Evolutionary conservation across 35 echinoderm and acorn worm genomes (phyloP).

Genomic region (Patiria miniata): DNA sequence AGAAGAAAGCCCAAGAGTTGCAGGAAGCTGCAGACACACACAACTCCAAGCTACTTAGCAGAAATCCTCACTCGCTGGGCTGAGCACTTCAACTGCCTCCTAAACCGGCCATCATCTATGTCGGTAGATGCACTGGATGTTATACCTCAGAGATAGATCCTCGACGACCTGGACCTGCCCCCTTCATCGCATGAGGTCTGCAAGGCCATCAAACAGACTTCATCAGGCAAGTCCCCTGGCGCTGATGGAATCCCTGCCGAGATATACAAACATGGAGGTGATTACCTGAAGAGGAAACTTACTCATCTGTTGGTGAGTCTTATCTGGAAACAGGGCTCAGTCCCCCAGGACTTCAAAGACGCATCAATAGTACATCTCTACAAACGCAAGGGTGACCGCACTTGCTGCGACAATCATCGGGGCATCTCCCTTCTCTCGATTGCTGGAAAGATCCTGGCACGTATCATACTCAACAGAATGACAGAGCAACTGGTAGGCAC

Average conservation of each 20-base stretch:
- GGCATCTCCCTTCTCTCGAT: conserved; percentile 50
- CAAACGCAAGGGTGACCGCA: conserved; percentile 42
- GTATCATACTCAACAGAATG: conserved; percentile 47
- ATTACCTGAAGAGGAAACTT: background rate
- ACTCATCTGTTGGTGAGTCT: conserved; percentile 39
- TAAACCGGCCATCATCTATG: too few species aligned
- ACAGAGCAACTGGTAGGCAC: conserved; percentile 15
- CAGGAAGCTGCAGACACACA: too few species aligned
- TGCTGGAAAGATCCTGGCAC: conserved; percentile 47
- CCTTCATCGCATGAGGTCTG: too few species aligned
- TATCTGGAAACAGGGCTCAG: conserved; percentile 39
- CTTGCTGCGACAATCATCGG: conserved; percentile 45
- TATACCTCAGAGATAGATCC: too few species aligned
- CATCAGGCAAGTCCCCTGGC: background rate
- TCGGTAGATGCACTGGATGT: too few species aligned
- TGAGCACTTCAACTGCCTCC: too few species aligned
- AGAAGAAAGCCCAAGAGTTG: too few species aligned
- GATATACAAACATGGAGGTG: conserved; percentile 50
- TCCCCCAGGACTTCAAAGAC: conserved; percentile 64
- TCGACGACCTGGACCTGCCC: too few species aligned
- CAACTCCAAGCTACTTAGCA: too few species aligned
- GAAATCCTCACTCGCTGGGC: too few species aligned
- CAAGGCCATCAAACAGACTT: background rate
- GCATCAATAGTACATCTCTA: conserved; percentile 40
- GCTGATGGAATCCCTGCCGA: conserved; percentile 48